Percentiles rank a stretch among this genome's conserved stretches.
Conservation (phyloP, 2,888 invertebrate species). For the Argynnis bischoffii region DNA sequence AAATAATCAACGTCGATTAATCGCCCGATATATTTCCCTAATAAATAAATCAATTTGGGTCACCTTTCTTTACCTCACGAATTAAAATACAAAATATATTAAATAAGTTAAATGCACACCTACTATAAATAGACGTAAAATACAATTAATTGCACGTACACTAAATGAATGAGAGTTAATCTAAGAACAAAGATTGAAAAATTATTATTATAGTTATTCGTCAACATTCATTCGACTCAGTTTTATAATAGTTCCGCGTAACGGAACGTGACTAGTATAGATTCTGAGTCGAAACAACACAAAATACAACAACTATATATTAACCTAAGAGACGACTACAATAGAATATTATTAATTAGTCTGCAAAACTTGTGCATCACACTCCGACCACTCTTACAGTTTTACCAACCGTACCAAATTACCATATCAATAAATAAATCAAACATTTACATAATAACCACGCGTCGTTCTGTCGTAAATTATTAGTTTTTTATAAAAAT, state of each 20-base stretch:
- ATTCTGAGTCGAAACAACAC: slow-evolving; percentile 68
- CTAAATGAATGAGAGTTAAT: slow-evolving; percentile 71
- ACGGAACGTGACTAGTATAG: slow-evolving; percentile 58
- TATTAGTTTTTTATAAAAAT: slow-evolving; percentile 4
- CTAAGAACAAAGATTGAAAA: slow-evolving; percentile 69
- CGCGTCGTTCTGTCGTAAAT: slow-evolving; percentile 24
- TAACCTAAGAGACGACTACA: slow-evolving; percentile 66
- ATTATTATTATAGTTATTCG: slow-evolving; percentile 55
- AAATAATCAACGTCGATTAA: slow-evolving; percentile 47
- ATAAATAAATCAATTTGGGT: slow-evolving; percentile 77
- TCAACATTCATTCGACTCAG: slow-evolving; percentile 61
- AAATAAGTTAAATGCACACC: slow-evolving; percentile 71
- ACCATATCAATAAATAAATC: slow-evolving; percentile 55
- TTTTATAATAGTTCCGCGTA: slow-evolving; percentile 44
- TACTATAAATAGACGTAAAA: slow-evolving; percentile 66
- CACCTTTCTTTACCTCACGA: slow-evolving; percentile 41
- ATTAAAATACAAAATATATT: slow-evolving; percentile 51
- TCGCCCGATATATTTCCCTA: slow-evolving; percentile 72
- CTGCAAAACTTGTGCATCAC: slow-evolving; percentile 74
- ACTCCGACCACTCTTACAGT: slow-evolving; percentile 47
- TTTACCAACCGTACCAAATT: slow-evolving; percentile 51
- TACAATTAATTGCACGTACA: slow-evolving; percentile 76
- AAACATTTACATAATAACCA: slow-evolving; percentile 45
- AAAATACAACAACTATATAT: slow-evolving; percentile 73
- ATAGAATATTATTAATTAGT: slow-evolving; percentile 51